Evolutionary conservation across 2,797 vertebrate genomes (phyloP), one percentile per base, ranked within the genome.

Genomic region (Halcyon smyrnensis): DNA sequence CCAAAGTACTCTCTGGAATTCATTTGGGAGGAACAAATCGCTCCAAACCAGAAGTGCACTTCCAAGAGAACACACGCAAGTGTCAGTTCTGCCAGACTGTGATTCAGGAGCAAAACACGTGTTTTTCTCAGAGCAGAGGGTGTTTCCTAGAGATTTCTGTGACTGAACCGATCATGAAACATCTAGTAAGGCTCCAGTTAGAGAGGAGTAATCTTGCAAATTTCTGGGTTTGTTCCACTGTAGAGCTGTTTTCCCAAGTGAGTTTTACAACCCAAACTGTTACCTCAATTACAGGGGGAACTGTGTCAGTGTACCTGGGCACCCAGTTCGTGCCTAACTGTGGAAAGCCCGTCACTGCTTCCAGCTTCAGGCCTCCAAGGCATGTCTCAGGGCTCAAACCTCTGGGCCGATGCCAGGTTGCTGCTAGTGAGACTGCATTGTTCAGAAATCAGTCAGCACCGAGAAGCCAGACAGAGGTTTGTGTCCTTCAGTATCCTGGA

Each of bases 61-160:
- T 85, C 45, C 27, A 64, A 71, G 87, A 85, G 76, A 59, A 91
- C 18, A 0, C 24, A 62, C 39, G 12, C 36, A 95, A 84, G 15
- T 12, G 14, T 63, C 54, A 79, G 67, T 41, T 32, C 82, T 81
- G 89, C 85, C 94, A 93, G 62, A 32, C 24, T n/a, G 36, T 96
- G 94, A 96, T 50, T 95, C 91, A 96, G 41, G 51, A 90, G 36
- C 39, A 71, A 96, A 96, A n/a, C n/a, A 93, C 79, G 87, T 15
- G 13, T 48, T 78, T 90, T 89, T 88, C 8, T 1, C 59, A 48
- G 50, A 77, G 50, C 39, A 71, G 37, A 83, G 30, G 46, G 77
- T 89, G 28, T 84, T 89, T 90, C 69, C 70, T 93, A 48, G 54
- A 68, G 46, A 81, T 95, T 86, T 65, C 25, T 88, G 12, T 88